Base-by-base conservation (phyloP, 2,888 invertebrate species). In the Acanthosepion pharaonis region DNA sequence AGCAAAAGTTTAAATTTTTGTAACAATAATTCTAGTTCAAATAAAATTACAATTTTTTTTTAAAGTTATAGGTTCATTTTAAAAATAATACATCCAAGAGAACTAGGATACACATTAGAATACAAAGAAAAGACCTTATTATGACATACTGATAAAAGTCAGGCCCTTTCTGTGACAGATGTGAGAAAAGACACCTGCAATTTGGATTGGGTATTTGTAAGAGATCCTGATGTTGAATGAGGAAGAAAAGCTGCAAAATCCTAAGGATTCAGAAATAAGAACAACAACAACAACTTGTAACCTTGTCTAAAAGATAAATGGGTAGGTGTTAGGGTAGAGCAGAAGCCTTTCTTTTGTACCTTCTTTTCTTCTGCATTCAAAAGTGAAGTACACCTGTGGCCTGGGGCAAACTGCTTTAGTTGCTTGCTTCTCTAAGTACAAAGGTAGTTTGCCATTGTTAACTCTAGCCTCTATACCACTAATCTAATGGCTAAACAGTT, bases 401-500 rank as follows among this genome's bases (percentile, higher is more conserved):
- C 59, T 23, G 23, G 23, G 59, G 59, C 23, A 0, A 18, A 55
- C 18, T 78, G 28, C 78, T n/a, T 64, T 64, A 64, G 64, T 64
- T 28, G 64, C 28, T 28, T 78, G n/a, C 78, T 78, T 78, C n/a
- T n/a, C 15, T n/a, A 33, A 33, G 78, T 78, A 78, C 18, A 78
- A 78, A 78, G 78, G 15, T n/a, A 5, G n/a, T 78, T n/a, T 33
- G 15, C 78, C 18, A n/a, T 78, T 78, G 78, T 78, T 78, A 33
- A 33, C 9, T 11, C 28, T n/a, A 78, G 78, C 9, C 78, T n/a
- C 15, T 78, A 78, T 4, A 78, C n/a, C n/a, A n/a, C 9, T 78
- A 78, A 78, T 78, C 78, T 78, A 78, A n/a, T 78, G n/a, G 78
- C 78, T n/a, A 78, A 33, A n/a, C n/a, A n/a, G 78, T 78, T 78